Conservation (phyloP, 2,797 vertebrate species). For the Pelobates cultripes region DNA sequence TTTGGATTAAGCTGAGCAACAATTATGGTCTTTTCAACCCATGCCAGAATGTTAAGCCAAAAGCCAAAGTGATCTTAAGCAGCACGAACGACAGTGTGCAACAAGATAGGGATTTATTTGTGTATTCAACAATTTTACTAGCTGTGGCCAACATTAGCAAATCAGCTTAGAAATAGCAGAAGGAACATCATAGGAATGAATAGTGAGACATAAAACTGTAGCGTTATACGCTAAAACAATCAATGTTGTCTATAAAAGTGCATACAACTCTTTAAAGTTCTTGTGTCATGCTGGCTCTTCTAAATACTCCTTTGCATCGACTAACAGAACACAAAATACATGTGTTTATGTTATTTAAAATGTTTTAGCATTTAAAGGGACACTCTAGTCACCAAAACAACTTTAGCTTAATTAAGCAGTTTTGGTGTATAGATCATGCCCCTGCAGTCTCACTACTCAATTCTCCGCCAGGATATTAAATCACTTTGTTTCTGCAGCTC, state of each 20-base stretch:
- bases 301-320: too few relatives aligned
- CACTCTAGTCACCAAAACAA: too few relatives aligned
- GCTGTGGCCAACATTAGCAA: slow-evolving; percentile 5
- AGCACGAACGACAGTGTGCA: slow-evolving; percentile 1
- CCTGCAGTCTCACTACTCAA: too few relatives aligned
- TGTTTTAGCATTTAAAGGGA: too few relatives aligned
- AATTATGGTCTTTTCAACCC: slow-evolving; percentile 41
- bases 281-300: too few relatives aligned
- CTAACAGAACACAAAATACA: too few relatives aligned
- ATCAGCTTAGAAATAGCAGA: background rate
- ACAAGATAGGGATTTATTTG: slow-evolving; percentile 27
- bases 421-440: too few relatives aligned
- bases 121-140: slow-evolving; percentile 14
- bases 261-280: too few relatives aligned
- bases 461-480: too few relatives aligned
- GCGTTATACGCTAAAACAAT: background rate
- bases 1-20: slow-evolving; percentile 48
- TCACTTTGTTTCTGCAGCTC: too few relatives aligned
- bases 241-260: background rate
- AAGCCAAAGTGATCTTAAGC: background rate
- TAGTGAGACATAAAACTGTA: background rate
- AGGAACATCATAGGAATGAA: background rate
- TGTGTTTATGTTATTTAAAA: too few relatives aligned
- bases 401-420: too few relatives aligned
- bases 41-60: slow-evolving; percentile 47